Evolutionary conservation across 2,797 vertebrate genomes (phyloP), one percentile per base, ranked within the genome.

Genomic region (Ibycter americanus): DNA sequence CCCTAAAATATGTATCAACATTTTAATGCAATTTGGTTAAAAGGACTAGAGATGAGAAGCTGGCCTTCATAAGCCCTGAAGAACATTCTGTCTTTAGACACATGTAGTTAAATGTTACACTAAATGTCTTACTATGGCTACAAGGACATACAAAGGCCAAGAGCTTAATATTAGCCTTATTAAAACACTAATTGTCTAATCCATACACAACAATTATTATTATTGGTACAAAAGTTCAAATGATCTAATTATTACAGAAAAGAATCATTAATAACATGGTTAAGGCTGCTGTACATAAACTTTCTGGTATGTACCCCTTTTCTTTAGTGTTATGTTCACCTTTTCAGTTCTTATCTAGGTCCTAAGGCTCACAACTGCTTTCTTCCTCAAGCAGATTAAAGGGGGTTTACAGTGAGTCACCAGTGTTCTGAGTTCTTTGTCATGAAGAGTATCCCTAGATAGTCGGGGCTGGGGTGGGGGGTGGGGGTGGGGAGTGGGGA

Each of bases 181-280:
- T 51, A 54, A 51, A 89, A 21, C 15, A 47, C 2, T 29, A 62
- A 67, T 62, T 70, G 9, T 11, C 11, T 44, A 74, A 85, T 71
- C 21, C 10, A 87, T 87, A 74, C 11, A 62, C 26, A 71, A 49
- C 9, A 52, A 65, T 65, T 56, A 40, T 46, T 76, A 9, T 7
- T 91, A 56, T 22, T 62, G 19, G 14, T 47, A 63, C 4, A 71
- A 25, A n/a, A 71, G 20, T 74, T 49, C 14, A 78, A 52, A 54
- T 46, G 58, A 70, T 19, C 17, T 74, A 74, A 66, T 74, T 81
- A 40, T 70, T 81, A 52, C 25, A 90, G 65, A 40, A 82, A 84
- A 61, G 3, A 3, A 5, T 68, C 0, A 0, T 29, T 49, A 80
- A 42, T 49, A 36, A 51, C 23, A 55, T 3, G 32, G 14, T 54